These are phyloP conservation scores for Drosophila fulvimacula DNA, from an alignment of 2,888 invertebrate species.

Conservation along the genomic window DNA sequence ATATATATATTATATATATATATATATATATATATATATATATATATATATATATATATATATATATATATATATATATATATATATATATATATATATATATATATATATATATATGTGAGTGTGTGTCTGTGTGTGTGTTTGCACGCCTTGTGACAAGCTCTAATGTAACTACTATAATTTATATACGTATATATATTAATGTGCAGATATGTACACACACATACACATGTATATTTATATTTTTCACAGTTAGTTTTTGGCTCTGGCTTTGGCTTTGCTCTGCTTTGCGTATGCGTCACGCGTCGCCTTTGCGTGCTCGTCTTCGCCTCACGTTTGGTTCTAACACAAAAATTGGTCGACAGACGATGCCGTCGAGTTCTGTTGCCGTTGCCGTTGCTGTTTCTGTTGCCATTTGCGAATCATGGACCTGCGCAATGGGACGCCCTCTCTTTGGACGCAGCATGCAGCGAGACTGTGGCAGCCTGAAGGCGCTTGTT, in stretches of 20 bases:
- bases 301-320: constrained; percentile 62
- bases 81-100: neutral
- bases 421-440: constrained; percentile 49
- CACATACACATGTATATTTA: constrained; percentile 9
- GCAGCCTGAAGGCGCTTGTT: neutral
- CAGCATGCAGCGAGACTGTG: constrained; percentile 5
- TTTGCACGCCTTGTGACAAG: constrained; percentile 4
- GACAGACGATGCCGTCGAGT: constrained; percentile 18
- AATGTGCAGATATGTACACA: constrained; percentile 2
- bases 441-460: constrained; percentile 21
- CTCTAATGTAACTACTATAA: constrained; percentile 27
- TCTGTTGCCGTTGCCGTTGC: constrained; percentile 14
- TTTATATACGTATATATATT: constrained; percentile 26
- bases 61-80: constrained; percentile 8
- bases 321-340: constrained; percentile 60
- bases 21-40: constrained; percentile 3
- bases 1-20: too few species aligned
- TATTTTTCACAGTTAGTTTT: constrained; percentile 36
- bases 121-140: neutral
- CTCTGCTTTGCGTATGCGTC: constrained; percentile 51
- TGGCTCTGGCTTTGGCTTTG: neutral
- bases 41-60: constrained; percentile 4
- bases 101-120: constrained; percentile 4
- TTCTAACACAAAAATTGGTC: constrained; percentile 49
- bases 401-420: constrained; percentile 23